Evolutionary conservation across 2,888 invertebrate species (phyloP).

Genomic region (Nomada ruficornis): DNA sequence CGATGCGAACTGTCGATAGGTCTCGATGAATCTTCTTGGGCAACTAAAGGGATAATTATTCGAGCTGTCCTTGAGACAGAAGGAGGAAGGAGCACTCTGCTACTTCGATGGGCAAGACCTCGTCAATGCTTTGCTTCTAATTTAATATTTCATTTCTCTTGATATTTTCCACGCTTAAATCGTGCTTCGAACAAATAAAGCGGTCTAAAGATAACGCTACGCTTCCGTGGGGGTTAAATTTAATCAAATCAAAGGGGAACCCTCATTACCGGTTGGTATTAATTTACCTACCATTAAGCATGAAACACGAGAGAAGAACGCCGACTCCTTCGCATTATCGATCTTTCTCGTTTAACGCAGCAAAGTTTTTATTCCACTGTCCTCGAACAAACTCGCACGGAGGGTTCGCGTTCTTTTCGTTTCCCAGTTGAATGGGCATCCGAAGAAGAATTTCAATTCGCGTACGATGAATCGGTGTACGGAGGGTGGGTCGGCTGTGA

Average conservation of each 20-base stretch:
- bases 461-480: not conserved
- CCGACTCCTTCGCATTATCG: conserved; percentile 11
- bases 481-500: not conserved
- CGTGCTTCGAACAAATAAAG: not conserved
- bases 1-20: not conserved
- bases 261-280: not conserved
- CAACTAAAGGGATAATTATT: not conserved
- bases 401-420: conserved; percentile 21
- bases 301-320: conserved; percentile 1
- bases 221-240: not conserved
- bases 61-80: not conserved
- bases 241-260: not conserved
- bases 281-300: not conserved
- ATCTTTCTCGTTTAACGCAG: conserved; percentile 17
- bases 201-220: not conserved
- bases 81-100: not conserved
- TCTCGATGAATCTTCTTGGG: not conserved
- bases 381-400: not conserved
- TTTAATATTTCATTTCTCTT: too few species aligned
- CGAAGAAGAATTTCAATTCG: conserved; percentile 46
- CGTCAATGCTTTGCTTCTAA: too few species aligned
- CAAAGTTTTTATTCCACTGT: conserved; percentile 11
- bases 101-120: too few species aligned
- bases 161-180: not conserved
- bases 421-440: conserved; percentile 5